Conservation (phyloP, 2,797 vertebrate species). For the Phalanger gymnotis region DNA sequence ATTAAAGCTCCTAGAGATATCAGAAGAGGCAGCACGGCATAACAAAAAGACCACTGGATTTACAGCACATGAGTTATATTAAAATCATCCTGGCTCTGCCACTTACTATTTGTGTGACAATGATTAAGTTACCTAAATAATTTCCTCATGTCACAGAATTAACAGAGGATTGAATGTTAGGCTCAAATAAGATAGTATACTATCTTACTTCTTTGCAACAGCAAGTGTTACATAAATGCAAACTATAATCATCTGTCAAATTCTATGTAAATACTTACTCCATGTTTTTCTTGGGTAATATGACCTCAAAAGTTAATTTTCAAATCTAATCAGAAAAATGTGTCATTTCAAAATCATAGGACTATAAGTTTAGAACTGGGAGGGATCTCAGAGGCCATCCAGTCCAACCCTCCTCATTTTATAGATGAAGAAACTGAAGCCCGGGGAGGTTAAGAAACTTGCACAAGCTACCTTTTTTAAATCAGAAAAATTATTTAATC, state of each 20-base stretch:
- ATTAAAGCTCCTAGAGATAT: background rate
- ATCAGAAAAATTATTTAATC: slow-evolving; percentile 29
- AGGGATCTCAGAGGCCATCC: background rate
- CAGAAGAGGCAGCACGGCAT: background rate
- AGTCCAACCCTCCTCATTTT: background rate
- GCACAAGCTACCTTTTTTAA: slow-evolving; percentile 9
- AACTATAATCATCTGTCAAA: background rate
- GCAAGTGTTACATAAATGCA: background rate
- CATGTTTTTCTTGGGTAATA: background rate
- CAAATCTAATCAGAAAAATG: background rate
- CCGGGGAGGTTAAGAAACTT: background rate
- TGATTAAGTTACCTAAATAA: background rate
- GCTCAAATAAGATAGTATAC: background rate
- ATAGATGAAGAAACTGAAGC: background rate
- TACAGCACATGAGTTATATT: background rate
- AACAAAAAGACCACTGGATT: background rate
- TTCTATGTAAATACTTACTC: background rate
- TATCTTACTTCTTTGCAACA: background rate
- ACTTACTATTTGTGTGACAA: background rate
- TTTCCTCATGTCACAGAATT: too few relatives aligned
- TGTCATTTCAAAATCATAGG: background rate
- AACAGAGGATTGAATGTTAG: background rate
- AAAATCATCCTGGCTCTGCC: background rate
- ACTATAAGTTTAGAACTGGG: background rate
- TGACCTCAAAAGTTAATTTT: background rate